phyloP scores from a whole-genome alignment of 2,888 invertebrate species.

The Petrolisthes cinctipes region DNA sequence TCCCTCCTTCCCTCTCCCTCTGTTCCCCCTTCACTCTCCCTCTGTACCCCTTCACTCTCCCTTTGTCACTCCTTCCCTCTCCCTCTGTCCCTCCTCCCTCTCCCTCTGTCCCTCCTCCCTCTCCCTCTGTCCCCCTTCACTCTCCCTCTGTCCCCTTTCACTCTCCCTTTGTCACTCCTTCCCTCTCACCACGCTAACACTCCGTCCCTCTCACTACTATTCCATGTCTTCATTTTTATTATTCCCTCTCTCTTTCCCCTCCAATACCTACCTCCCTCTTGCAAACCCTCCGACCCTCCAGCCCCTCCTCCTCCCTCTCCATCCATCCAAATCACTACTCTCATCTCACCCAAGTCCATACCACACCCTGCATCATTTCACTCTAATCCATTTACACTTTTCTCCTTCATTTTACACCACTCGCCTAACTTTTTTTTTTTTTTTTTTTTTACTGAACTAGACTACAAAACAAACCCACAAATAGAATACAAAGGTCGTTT shows the following conservation, averaged over 20 bases:
- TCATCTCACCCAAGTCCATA: too few relatives aligned
- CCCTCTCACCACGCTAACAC: not conserved
- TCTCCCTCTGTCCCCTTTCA: not conserved
- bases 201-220: not conserved
- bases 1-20: not conserved
- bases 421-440: not conserved
- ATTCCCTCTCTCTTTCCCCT: too few relatives aligned
- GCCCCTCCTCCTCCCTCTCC: not conserved
- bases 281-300: not conserved
- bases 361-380: too few relatives aligned
- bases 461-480: too few relatives aligned
- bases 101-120: not conserved
- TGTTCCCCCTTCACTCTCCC: not conserved
- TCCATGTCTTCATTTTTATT: too few relatives aligned
- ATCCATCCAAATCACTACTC: not conserved
- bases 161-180: not conserved
- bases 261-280: not conserved
- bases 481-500: too few relatives aligned
- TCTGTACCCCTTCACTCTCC: not conserved
- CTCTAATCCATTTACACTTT: not conserved
- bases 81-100: not conserved
- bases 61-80: not conserved
- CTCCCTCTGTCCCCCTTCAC: not conserved
- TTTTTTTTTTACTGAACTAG: not conserved
- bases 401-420: not conserved